Percentiles rank a stretch among this genome's conserved stretches.
phyloP scores from a whole-genome alignment of 2,797 vertebrate genomes.

The Mormyrus hasselquistii region DNA sequence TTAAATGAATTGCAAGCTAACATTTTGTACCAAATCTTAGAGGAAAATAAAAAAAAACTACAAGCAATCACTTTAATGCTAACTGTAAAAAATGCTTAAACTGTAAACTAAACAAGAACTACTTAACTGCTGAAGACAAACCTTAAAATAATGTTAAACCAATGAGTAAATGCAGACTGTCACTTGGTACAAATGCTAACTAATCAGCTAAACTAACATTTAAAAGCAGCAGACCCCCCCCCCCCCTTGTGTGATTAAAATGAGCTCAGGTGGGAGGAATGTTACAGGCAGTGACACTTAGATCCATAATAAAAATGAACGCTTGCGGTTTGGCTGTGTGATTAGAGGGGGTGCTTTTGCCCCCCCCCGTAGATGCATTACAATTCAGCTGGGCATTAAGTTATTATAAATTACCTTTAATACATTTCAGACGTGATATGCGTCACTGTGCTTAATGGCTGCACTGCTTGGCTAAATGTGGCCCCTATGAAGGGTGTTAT shows the following conservation, averaged over 20 bases:
- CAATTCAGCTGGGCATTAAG: not conserved
- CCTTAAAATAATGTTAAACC: not conserved
- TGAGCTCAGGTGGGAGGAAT: not conserved
- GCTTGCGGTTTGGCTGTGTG: not conserved
- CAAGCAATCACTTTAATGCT: not conserved
- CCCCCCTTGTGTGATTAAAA: not conserved
- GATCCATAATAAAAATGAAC: not conserved
- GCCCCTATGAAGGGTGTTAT: not conserved
- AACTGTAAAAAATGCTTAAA: not conserved
- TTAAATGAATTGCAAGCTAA: not conserved
- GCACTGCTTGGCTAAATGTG: not conserved
- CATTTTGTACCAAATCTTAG: not conserved
- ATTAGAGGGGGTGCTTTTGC: not conserved
- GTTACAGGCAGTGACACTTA: not conserved
- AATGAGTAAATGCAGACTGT: not conserved
- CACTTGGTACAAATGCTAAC: not conserved
- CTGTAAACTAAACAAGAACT: not conserved
- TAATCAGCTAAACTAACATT: not conserved
- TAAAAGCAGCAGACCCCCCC: not conserved
- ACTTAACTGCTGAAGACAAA: not conserved
- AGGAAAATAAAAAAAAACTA: not conserved
- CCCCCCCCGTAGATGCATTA: not conserved
- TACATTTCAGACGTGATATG: not conserved
- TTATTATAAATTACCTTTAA: not conserved
- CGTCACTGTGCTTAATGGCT: not conserved